These are phyloP conservation scores for Lapara coniferarum DNA, from an alignment of 2,888 invertebrate species.

Conservation along the genomic window DNA sequence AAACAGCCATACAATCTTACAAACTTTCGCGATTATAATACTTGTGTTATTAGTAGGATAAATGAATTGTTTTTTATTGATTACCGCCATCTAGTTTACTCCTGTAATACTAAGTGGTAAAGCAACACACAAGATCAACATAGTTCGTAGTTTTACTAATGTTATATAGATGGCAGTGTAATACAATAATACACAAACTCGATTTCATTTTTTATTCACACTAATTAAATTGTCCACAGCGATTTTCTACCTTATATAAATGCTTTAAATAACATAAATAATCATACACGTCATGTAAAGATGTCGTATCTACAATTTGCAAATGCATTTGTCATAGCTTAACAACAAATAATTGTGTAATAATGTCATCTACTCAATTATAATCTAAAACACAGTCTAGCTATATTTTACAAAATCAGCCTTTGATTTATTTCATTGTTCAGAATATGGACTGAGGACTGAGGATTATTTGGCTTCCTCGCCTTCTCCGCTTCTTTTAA, in stretches of 20 bases:
- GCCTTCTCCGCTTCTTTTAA: slow-evolving; percentile 22
- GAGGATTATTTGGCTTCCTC: slow-evolving; percentile 5
- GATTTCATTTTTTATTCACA: slow-evolving; percentile 14
- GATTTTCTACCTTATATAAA: slow-evolving; percentile 32
- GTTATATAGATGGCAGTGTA: neutral
- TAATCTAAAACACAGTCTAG: neutral
- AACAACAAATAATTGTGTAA: neutral
- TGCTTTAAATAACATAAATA: slow-evolving; percentile 9
- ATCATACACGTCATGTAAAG: neutral
- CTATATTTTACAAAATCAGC: slow-evolving; percentile 4
- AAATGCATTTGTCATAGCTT: neutral
- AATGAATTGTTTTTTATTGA: neutral
- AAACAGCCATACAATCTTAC: too few relatives aligned
- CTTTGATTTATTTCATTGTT: slow-evolving; percentile 17
- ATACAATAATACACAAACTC: neutral
- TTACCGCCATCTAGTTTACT: neutral
- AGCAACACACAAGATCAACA: too few relatives aligned
- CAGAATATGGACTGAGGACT: too few relatives aligned
- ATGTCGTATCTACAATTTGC: neutral
- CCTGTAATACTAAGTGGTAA: neutral
- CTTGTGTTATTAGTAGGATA: too few relatives aligned
- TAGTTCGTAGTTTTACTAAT: neutral
- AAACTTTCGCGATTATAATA: too few relatives aligned
- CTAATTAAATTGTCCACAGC: slow-evolving; percentile 29
- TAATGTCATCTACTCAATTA: neutral